These are phyloP conservation scores for Myotis yumanensis DNA, from an alignment of 2,113 vertebrate genomes.

Conservation along the genomic window DNA sequence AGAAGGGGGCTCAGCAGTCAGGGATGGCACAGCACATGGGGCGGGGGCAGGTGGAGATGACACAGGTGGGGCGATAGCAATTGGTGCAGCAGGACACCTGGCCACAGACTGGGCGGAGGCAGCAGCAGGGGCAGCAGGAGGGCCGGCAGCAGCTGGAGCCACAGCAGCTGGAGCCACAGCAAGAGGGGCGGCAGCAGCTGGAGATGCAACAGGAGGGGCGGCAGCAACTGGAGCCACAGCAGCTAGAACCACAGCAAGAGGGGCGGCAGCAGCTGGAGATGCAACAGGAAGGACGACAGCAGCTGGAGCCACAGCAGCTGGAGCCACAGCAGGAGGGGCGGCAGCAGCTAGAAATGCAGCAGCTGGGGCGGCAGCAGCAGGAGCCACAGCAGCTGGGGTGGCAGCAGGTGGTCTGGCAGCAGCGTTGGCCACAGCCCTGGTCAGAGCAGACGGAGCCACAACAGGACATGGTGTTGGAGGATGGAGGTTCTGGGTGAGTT, in stretches of 20 bases:
- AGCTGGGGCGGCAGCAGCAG: neutral
- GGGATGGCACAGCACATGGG: neutral
- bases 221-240: neutral
- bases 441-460: conserved; percentile 48
- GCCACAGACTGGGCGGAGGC: conserved; percentile 33
- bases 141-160: neutral
- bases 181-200: no score
- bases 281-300: no score
- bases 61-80: conserved; percentile 50
- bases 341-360: neutral
- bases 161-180: no score
- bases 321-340: neutral
- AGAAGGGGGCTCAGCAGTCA: neutral
- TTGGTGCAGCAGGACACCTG: neutral
- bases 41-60: conserved; percentile 38
- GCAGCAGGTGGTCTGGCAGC: neutral
- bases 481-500: neutral
- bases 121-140: neutral
- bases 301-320: neutral
- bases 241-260: neutral
- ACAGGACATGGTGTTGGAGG: conserved; percentile 60
- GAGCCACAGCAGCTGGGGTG: neutral
- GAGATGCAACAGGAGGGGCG: no score
- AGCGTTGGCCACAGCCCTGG: neutral
- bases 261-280: neutral